phyloP scores from a whole-genome alignment of 2,113 vertebrate species.

The Cyprichromis sp. region DNA sequence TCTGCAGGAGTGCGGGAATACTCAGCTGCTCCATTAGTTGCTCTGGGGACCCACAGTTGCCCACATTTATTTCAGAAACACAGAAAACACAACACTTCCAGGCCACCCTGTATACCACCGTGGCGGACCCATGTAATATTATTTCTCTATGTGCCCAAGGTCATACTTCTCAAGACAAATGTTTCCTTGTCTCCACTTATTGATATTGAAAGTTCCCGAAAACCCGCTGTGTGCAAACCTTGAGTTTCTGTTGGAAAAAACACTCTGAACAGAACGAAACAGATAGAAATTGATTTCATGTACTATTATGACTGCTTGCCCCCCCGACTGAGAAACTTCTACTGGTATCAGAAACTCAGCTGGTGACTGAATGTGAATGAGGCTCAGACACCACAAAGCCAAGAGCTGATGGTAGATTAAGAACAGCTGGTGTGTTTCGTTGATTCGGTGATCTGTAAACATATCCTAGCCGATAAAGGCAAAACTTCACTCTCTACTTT shows the following conservation, averaged over 20 bases:
- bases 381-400: neutral
- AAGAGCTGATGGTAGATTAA: neutral
- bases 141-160: slow-evolving; percentile 29
- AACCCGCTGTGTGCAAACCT: neutral
- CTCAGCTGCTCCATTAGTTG: neutral
- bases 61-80: slow-evolving; percentile 14
- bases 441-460: neutral
- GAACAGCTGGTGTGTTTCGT: neutral
- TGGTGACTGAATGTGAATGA: neutral
- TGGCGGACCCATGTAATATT: neutral
- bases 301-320: neutral
- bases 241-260: neutral
- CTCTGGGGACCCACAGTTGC: neutral
- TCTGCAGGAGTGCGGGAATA: neutral
- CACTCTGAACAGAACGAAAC: slow-evolving; percentile 11
- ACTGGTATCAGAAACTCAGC: neutral
- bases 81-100: neutral
- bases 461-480: neutral
- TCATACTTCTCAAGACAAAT: slow-evolving; percentile 15
- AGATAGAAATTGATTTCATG: slow-evolving; percentile 30
- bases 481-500: neutral
- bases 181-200: slow-evolving; percentile 1
- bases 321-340: neutral
- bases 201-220: slow-evolving; percentile 20
- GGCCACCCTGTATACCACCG: neutral